phyloP scores from a whole-genome alignment of 2,888 invertebrate genomes.

The Diploptera punctata region DNA sequence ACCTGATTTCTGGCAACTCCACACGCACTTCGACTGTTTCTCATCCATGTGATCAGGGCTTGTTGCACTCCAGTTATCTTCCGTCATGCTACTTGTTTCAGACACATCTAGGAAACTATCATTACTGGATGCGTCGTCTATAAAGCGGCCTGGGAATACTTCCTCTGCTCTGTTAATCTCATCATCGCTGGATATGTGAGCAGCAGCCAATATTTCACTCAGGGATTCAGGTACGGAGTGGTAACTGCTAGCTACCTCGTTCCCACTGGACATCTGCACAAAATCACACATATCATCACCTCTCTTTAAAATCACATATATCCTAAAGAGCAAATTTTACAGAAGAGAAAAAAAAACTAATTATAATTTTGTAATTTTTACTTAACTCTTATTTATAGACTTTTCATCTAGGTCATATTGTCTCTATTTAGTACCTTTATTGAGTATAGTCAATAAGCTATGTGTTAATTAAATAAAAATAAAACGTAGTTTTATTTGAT shows the following conservation, averaged over 20 bases:
- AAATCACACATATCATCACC: too few species aligned
- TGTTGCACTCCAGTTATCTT: conserved; percentile 19
- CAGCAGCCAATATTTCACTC: conserved; percentile 31
- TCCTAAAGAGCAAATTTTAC: too few species aligned
- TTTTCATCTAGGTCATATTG: too few species aligned
- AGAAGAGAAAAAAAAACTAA: too few species aligned
- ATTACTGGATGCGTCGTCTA: background rate
- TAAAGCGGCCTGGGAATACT: background rate
- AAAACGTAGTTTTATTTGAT: too few species aligned
- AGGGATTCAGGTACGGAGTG: conserved; percentile 42
- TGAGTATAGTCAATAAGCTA: too few species aligned
- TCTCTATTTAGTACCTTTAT: too few species aligned
- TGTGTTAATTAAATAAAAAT: too few species aligned
- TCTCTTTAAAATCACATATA: too few species aligned
- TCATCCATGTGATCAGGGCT: background rate
- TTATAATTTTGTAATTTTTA: too few species aligned
- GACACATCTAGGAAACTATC: conserved; percentile 41
- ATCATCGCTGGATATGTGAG: background rate
- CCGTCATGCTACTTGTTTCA: conserved; percentile 32
- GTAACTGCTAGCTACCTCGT: conserved; percentile 43
- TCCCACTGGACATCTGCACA: conserved; percentile 39
- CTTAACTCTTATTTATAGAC: too few species aligned
- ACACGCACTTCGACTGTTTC: background rate
- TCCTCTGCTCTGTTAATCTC: conserved; percentile 1
- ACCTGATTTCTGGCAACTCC: conserved; percentile 10